phyloP scores from a whole-genome alignment of 1,140 invertebrate species.

The Cydia amplana region DNA sequence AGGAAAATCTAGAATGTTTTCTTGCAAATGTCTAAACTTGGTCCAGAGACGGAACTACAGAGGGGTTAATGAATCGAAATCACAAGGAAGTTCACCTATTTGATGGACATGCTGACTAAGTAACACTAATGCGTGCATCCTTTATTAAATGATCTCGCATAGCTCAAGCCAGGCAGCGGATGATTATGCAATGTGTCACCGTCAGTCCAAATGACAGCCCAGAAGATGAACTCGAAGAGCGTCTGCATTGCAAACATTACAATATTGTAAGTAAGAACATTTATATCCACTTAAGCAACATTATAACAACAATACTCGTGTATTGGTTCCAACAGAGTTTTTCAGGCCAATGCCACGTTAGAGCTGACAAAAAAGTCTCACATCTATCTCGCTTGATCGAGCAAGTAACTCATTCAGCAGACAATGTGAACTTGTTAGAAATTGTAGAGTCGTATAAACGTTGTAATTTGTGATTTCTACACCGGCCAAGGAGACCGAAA shows the following conservation, averaged over 20 bases:
- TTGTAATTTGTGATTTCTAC: slow-evolving; percentile 41
- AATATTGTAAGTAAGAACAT: no score
- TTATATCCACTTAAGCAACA: neutral
- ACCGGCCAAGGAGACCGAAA: slow-evolving; percentile 40
- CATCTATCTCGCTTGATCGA: slow-evolving; percentile 9
- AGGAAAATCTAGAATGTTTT: neutral
- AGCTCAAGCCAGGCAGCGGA: neutral
- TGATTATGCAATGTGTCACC: neutral
- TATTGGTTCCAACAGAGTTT: neutral
- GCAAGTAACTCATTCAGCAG: neutral
- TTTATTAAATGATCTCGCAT: neutral
- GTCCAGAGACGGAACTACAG: neutral
- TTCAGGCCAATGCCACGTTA: slow-evolving; percentile 2
- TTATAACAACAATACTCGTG: neutral
- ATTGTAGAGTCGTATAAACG: slow-evolving; percentile 29
- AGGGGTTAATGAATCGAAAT: neutral
- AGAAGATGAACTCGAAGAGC: no score
- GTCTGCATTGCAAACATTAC: no score
- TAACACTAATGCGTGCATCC: neutral
- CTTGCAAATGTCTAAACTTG: neutral
- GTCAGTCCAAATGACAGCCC: neutral
- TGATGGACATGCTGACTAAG: neutral
- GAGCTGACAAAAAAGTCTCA: slow-evolving; percentile 17
- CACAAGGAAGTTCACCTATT: neutral
- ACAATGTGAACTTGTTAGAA: slow-evolving; percentile 16